phyloP scores from a whole-genome alignment of 2,113 vertebrate species.

The Butastur rufipennis region DNA sequence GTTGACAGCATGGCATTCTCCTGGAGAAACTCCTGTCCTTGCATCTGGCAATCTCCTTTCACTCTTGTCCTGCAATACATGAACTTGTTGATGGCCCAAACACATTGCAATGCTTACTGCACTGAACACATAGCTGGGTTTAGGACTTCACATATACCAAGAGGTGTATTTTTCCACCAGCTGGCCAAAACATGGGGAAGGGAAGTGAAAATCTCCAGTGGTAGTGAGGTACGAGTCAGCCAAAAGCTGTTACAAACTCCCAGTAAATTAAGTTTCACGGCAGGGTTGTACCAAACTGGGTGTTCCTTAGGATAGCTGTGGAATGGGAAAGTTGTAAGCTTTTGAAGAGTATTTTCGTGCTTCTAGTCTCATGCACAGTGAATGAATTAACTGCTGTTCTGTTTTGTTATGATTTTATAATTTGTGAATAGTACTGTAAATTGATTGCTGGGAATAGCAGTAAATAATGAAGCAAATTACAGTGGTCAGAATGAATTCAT shows the following conservation, averaged over 20 bases:
- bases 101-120: neutral
- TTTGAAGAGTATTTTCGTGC: neutral
- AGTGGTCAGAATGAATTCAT: neutral
- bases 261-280: too few species aligned
- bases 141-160: neutral
- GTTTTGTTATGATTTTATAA: neutral
- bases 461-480: neutral
- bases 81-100: neutral
- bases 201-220: neutral
- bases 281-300: neutral
- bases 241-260: neutral
- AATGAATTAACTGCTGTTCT: neutral
- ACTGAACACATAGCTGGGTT: neutral
- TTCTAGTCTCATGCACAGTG: neutral
- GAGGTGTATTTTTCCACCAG: neutral
- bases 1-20: neutral
- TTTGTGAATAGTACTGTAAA: neutral
- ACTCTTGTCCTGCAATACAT: neutral
- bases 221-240: neutral
- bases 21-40: neutral
- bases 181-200: neutral
- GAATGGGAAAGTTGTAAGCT: neutral
- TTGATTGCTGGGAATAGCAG: neutral
- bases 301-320: neutral
- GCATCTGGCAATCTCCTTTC: neutral